Base-by-base conservation (phyloP, 2,888 invertebrate species). In the Zygothrica quintamaculata region DNA sequence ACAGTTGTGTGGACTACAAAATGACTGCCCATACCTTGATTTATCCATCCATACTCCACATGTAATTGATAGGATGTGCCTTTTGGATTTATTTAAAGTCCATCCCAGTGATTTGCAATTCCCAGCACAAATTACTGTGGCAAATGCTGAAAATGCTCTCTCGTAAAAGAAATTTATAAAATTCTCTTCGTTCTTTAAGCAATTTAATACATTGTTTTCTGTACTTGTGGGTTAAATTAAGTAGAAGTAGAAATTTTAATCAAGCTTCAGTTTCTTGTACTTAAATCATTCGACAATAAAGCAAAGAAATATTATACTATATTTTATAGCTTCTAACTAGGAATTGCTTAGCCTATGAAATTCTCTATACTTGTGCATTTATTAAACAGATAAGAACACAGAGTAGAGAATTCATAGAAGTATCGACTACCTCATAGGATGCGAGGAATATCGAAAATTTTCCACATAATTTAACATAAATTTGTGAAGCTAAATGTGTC, bases 21-120 rank as follows among this genome's bases (percentile, higher is more conserved):
- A 39, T 16, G 15, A 40, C 69, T 56, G 69, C 59, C 47, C 39
- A 58, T 65, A 55, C 15, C 36, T 16, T 7, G 40, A 9, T 8
- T 7, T 36, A 42, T 26, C 12, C 11, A 42, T 42, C n/a, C n/a
- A 26, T 42, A 9, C 18, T n/a, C n/a, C n/a, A n/a, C 11, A 16
- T 26, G 57, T 84, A 81, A 81, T 81, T 81, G 86, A 86, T 81
- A 67, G 80, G 76, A 80, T 79, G 79, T 65, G 65, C 59, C 74
- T 53, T 22, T 80, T 66, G 74, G 68, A 84, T 71, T 85, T 77
- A 77, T 79, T 74, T 77, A 65, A 82, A 82, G 84, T 86, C 65
- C 84, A 74, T 59, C 26, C 50, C 84, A 47, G 74, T 74, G 86
- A 76, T 82, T 85, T 79, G 70, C 36, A 79, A 80, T 82, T 80